Conservation (phyloP, 2,113 vertebrate genomes). For the Pavo muticus region DNA sequence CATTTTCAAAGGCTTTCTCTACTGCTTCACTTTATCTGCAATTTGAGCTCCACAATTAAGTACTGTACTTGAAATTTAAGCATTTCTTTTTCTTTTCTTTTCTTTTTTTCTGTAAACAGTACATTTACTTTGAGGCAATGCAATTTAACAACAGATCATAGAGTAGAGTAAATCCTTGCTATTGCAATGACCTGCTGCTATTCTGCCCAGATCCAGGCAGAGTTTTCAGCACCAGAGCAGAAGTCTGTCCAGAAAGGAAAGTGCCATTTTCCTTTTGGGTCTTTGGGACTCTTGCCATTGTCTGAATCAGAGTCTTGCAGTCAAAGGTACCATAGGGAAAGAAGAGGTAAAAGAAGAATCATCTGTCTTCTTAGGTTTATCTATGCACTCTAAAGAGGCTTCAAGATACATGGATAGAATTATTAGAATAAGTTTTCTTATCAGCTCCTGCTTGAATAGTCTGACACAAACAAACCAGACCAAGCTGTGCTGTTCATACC, state of each 20-base stretch:
- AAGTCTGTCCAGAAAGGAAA: accelerated
- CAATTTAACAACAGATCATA: not conserved
- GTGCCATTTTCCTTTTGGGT: not conserved
- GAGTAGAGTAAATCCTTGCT: not conserved
- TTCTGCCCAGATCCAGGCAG: not conserved
- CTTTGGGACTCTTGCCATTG: not conserved
- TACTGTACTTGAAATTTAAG: not conserved
- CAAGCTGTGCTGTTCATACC: not conserved
- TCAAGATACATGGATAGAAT: not conserved
- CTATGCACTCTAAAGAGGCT: not conserved
- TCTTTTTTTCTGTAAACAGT: not conserved
- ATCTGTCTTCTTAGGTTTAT: not conserved
- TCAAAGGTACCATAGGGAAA: not conserved
- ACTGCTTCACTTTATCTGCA: not conserved
- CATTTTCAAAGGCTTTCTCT: not conserved
- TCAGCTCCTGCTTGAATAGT: not conserved
- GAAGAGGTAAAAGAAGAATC: not conserved
- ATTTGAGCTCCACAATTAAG: not conserved
- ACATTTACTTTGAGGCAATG: not conserved
- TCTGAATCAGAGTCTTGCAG: not conserved
- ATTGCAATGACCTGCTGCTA: not conserved
- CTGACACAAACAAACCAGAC: not conserved
- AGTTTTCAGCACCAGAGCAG: not conserved
- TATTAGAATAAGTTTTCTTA: not conserved
- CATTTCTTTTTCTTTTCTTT: not conserved